Conservation (phyloP, 2,888 invertebrate genomes). For the Ectemnius continuus region DNA sequence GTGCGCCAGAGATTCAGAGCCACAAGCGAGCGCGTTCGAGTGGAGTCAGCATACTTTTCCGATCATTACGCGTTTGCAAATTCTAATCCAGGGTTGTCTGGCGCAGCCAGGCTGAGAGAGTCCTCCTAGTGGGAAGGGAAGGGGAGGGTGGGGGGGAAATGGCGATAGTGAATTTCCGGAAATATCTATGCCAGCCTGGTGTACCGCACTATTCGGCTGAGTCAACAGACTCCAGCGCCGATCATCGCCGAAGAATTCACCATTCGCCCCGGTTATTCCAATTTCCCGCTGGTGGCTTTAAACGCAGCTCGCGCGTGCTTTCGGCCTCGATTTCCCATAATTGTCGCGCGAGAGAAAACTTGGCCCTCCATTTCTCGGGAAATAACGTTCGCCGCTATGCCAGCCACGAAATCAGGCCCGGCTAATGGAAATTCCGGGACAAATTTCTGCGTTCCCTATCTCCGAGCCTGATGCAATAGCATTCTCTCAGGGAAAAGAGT, state of each 20-base stretch:
- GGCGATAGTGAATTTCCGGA: too few species aligned
- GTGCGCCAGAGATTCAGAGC: too few species aligned
- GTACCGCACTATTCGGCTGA: too few species aligned
- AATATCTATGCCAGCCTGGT: too few species aligned
- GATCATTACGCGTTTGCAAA: background rate
- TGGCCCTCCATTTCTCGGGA: slow-evolving; percentile 40
- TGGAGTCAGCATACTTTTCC: slow-evolving; percentile 1
- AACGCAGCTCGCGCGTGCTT: slow-evolving; percentile 20
- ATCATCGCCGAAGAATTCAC: too few species aligned
- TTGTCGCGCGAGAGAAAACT: slow-evolving; percentile 41
- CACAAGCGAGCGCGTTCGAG: background rate
- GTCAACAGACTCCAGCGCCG: too few species aligned
- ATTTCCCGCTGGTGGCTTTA: slow-evolving; percentile 20
- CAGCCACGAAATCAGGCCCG: slow-evolving; percentile 54
- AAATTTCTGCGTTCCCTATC: slow-evolving; percentile 51
- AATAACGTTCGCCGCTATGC: slow-evolving; percentile 49
- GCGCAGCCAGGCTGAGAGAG: background rate
- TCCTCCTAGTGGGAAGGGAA: too few species aligned
- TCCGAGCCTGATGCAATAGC: slow-evolving; percentile 8
- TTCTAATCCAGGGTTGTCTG: background rate
- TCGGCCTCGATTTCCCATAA: slow-evolving; percentile 48
- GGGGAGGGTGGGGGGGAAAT: too few species aligned
- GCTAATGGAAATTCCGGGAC: slow-evolving; percentile 58
- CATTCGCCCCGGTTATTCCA: too few species aligned
- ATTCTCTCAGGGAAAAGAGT: slow-evolving; percentile 6